Percentiles rank a stretch among this genome's conserved stretches.
These are phyloP conservation scores for Salmo trutta DNA, from an alignment of 2,797 vertebrate species.

Conservation along the genomic window DNA sequence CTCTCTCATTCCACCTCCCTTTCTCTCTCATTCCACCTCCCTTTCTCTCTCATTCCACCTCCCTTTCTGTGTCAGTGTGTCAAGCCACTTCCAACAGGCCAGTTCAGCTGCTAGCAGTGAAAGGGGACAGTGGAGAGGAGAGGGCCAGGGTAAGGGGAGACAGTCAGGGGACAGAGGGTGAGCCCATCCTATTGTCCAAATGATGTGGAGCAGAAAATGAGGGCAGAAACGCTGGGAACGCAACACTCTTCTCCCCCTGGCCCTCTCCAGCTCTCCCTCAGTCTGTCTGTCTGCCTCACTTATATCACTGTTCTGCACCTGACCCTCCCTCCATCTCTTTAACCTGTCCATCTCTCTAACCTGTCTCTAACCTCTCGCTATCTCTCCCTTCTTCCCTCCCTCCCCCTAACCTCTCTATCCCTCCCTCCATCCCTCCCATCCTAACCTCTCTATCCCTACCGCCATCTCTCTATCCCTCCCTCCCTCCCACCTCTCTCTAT, in stretches of 20 bases:
- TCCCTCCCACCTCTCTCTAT: too few species aligned
- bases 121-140: too few species aligned
- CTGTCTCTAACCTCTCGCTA: too few species aligned
- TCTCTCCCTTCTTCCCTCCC: too few species aligned
- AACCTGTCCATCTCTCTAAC: too few species aligned
- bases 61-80: background rate
- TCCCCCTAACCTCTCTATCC: too few species aligned
- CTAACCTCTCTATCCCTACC: too few species aligned
- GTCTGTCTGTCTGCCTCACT: constrained; percentile 14
- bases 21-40: background rate
- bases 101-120: too few species aligned
- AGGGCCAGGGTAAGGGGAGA: background rate
- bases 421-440: too few species aligned
- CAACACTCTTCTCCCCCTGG: constrained; percentile 5
- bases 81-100: too few species aligned
- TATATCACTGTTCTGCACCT: background rate
- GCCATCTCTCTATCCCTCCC: background rate
- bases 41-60: constrained; percentile 9
- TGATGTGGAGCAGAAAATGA: constrained; percentile 79
- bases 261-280: background rate
- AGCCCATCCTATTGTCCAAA: constrained; percentile 69
- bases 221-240: constrained; percentile 70
- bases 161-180: background rate
- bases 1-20: constrained; percentile 2
- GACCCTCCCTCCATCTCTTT: background rate